A percentile compares a stretch with the other conserved stretches of the same genome.
These are phyloP conservation scores for Coreius guichenoti DNA, from an alignment of 2,797 vertebrate genomes.

Conservation along the genomic window DNA sequence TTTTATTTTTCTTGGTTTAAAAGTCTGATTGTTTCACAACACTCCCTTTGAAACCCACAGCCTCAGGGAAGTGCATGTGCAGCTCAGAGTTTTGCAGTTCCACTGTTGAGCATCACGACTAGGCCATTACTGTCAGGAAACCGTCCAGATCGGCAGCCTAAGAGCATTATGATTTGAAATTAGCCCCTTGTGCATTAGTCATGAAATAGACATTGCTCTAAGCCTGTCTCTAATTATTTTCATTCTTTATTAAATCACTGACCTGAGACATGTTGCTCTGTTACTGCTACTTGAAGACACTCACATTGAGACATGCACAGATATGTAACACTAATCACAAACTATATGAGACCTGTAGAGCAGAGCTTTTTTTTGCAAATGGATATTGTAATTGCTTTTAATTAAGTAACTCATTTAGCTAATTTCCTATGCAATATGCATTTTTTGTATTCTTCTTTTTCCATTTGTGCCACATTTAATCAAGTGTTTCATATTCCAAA, in stretches of 20 bases:
- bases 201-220: constrained; percentile 52
- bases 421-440: neutral
- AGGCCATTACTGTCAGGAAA: constrained; percentile 48
- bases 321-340: constrained; percentile 1
- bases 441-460: neutral
- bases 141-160: constrained; percentile 40
- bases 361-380: neutral
- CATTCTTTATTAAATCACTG: constrained; percentile 27
- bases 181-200: constrained; percentile 47
- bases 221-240: constrained; percentile 49
- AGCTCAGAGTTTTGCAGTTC: constrained; percentile 37
- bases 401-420: neutral
- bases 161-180: constrained; percentile 35
- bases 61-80: constrained; percentile 49
- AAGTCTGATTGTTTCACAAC: constrained; percentile 31
- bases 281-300: neutral
- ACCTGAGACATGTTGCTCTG: constrained; percentile 29
- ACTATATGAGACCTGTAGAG: neutral
- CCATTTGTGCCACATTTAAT: constrained; percentile 6
- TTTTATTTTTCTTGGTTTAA: constrained; percentile 63
- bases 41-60: constrained; percentile 37
- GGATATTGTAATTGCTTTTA: constrained; percentile 4
- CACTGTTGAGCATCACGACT: constrained; percentile 49
- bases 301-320: neutral
- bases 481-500: constrained; percentile 6